phyloP scores from a whole-genome alignment of 2,113 vertebrate genomes.

The Stegastes partitus region DNA sequence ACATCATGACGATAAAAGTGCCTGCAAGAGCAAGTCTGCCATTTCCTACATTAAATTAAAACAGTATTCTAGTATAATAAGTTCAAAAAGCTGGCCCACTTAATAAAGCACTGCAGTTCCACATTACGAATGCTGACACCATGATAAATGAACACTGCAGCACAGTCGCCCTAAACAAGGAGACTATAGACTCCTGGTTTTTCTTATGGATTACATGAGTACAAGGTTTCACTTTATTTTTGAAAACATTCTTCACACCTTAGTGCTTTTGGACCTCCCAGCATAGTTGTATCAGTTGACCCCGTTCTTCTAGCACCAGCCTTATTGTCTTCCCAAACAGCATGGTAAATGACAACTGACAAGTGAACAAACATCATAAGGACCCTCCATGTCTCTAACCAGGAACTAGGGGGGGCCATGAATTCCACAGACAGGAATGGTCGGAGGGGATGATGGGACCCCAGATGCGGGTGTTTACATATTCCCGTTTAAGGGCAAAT shows the following conservation, averaged over 20 bases:
- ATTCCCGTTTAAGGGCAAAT: slow-evolving; percentile 14
- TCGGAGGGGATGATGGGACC: slow-evolving; percentile 36
- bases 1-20: too few relatives aligned
- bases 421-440: slow-evolving; percentile 30
- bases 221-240: slow-evolving; percentile 7
- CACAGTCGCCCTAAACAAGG: too few relatives aligned
- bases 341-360: slow-evolving; percentile 58
- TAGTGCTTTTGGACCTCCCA: slow-evolving; percentile 37
- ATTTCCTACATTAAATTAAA: too few relatives aligned
- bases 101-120: too few relatives aligned
- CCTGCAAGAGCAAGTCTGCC: too few relatives aligned
- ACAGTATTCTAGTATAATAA: too few relatives aligned
- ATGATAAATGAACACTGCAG: too few relatives aligned
- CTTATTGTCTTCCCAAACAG: slow-evolving; percentile 60
- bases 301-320: slow-evolving; percentile 6
- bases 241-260: background rate
- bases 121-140: too few relatives aligned
- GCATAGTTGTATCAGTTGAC: background rate
- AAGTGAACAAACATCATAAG: slow-evolving; percentile 65
- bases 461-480: slow-evolving; percentile 36
- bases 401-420: background rate
- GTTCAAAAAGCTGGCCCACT: too few relatives aligned
- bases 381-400: slow-evolving; percentile 13
- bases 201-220: too few relatives aligned
- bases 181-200: too few relatives aligned